Percentiles rank a stretch among this genome's conserved stretches.
These are phyloP conservation scores for Calephelis nemesis DNA, from an alignment of 1,140 invertebrate genomes.

Conservation along the genomic window DNA sequence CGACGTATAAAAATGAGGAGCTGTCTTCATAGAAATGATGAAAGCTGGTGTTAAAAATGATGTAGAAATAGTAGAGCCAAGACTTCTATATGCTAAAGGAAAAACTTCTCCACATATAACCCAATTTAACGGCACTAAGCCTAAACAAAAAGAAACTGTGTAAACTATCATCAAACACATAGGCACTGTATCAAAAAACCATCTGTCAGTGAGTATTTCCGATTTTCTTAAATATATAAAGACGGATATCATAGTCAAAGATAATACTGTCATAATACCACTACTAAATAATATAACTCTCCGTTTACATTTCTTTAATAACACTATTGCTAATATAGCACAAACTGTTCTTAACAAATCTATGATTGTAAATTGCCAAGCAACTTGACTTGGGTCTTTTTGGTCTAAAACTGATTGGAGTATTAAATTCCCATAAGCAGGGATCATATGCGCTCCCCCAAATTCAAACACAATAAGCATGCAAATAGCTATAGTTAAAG, in stretches of 20 bases:
- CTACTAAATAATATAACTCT: slow-evolving; percentile 66
- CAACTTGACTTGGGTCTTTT: slow-evolving; percentile 50
- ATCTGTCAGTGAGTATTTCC: slow-evolving; percentile 42
- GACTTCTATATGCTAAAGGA: slow-evolving; percentile 67
- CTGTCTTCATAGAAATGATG: slow-evolving; percentile 72
- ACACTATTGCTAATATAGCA: slow-evolving; percentile 67
- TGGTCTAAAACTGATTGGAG: slow-evolving; percentile 62
- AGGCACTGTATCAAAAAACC: slow-evolving; percentile 54
- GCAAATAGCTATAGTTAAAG: slow-evolving; percentile 65
- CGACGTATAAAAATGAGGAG: slow-evolving; percentile 64
- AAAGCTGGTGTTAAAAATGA: slow-evolving; percentile 70
- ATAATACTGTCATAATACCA: slow-evolving; percentile 62
- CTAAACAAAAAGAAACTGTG: slow-evolving; percentile 65
- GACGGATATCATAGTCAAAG: slow-evolving; percentile 54
- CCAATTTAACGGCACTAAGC: slow-evolving; percentile 68
- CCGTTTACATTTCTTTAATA: slow-evolving; percentile 61
- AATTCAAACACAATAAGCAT: slow-evolving; percentile 72
- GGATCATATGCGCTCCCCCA: slow-evolving; percentile 68
- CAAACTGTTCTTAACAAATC: slow-evolving; percentile 66
- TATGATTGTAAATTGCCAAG: slow-evolving; percentile 69
- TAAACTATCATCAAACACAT: slow-evolving; percentile 66
- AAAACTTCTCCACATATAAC: slow-evolving; percentile 74
- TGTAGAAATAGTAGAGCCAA: slow-evolving; percentile 69
- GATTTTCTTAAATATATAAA: slow-evolving; percentile 65
- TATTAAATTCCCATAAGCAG: slow-evolving; percentile 66